Evolutionary conservation across 2,888 invertebrate genomes (phyloP), one percentile per base, ranked within the genome.

Genomic region (Drosophila koepferae): DNA sequence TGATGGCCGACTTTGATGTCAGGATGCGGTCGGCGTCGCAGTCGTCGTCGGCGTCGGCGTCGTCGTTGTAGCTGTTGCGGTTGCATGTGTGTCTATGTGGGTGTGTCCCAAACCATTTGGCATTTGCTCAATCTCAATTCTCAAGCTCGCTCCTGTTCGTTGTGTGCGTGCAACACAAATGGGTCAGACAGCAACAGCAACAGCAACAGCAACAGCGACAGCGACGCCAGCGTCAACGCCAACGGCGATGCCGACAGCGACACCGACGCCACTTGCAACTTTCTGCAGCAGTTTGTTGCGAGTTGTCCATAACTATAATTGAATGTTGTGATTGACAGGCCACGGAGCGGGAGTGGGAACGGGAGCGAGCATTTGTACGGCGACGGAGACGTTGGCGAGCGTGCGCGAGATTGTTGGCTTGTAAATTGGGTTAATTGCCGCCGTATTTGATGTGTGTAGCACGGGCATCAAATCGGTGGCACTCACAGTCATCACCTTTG

Each of bases 371-470:
- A 1, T 9, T 16, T 5, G 2, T 16, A 1, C 3, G 46, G 16
- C 9, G 48, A 16, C 5, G 12, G 7, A 6, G 28, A n/a, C 31
- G 31, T n/a, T 31, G 41, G 41, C 43, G 7, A 36, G 18, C 44
- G 53, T 34, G 43, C 66, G 5, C 51, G 6, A 46, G 62, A 60
- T 61, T 63, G 53, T 59, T 69, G 62, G 36, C 63, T 60, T 58
- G 53, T 62, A 66, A 86, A 86, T 79, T 84, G 82, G 85, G 85
- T 86, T 85, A 85, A 85, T 82, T 73, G 82, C 71, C 67, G 48
- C n/a, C 55, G 46, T 48, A 51, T 58, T 77, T 62, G 43, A 36
- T 62, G 62, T 51, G 36, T 23, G 38, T 28, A 38, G 40, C 73
- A 54, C 44, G 34, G 48, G 23, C 70, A 77, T 61, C n/a, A 66